phyloP scores from a whole-genome alignment of 2,797 vertebrate genomes.

The Girardinus metallicus region DNA sequence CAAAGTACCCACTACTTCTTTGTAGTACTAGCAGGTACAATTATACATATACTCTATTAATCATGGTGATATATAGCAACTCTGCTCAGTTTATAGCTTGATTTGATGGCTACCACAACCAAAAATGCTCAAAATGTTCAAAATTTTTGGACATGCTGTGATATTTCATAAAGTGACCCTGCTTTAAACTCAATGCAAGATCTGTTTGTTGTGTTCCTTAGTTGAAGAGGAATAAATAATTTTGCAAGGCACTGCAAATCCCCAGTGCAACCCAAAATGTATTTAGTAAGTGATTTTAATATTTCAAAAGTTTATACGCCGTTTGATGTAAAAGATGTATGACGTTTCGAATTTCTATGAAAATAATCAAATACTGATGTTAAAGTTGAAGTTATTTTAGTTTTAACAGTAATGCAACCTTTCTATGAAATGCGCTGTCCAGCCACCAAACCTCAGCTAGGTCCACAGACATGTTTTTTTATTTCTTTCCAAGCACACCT shows the following conservation, averaged over 20 bases:
- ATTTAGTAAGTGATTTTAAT: not conserved
- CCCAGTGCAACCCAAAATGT: not conserved
- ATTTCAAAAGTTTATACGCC: not conserved
- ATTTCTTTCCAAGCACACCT: constrained; percentile 50
- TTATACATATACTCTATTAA: not conserved
- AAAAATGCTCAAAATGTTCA: not conserved
- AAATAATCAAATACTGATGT: constrained; percentile 35
- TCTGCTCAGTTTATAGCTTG: not conserved
- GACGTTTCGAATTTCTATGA: not conserved
- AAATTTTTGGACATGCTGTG: not conserved
- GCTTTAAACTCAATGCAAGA: not conserved
- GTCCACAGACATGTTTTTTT: constrained; percentile 2
- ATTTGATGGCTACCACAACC: not conserved
- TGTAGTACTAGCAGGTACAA: not conserved
- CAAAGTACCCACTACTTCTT: not conserved
- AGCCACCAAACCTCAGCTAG: constrained; percentile 20
- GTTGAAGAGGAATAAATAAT: not conserved
- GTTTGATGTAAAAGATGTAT: not conserved
- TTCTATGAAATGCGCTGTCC: constrained; percentile 34
- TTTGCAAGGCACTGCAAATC: not conserved
- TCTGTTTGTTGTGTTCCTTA: not conserved
- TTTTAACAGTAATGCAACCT: constrained; percentile 28
- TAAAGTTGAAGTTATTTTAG: constrained; percentile 15
- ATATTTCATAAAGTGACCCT: not conserved
- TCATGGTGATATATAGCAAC: not conserved